A percentile compares a stretch with the other conserved stretches of the same genome.
Conservation (phyloP, 2,797 vertebrate genomes). For the Dermochelys coriacea region DNA sequence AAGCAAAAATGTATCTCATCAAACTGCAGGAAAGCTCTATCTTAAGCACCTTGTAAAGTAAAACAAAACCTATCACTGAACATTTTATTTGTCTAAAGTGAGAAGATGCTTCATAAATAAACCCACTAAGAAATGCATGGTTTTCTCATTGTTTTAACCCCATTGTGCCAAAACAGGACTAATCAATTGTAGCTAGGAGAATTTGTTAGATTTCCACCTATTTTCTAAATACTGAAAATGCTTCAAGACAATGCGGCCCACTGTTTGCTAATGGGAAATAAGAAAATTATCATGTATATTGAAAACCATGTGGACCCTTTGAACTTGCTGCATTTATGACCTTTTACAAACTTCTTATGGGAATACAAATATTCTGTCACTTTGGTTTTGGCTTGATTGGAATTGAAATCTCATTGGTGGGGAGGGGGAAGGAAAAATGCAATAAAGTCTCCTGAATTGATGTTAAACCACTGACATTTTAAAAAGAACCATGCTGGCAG, state of each 20-base stretch:
- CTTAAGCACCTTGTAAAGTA: background rate
- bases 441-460: constrained; percentile 72
- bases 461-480: constrained; percentile 84
- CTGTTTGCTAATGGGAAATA: background rate
- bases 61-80: constrained; percentile 34
- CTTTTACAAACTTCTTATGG: constrained; percentile 64
- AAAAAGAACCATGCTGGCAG: constrained; percentile 60
- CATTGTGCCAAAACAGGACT: background rate
- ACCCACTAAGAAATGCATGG: background rate
- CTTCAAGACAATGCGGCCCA: background rate
- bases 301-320: background rate
- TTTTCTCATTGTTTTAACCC: constrained; percentile 6
- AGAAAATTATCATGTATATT: background rate
- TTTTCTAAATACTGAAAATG: background rate
- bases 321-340: constrained; percentile 39
- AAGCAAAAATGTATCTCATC: constrained; percentile 1
- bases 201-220: background rate
- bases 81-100: constrained; percentile 50
- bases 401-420: constrained; percentile 44
- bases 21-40: background rate
- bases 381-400: constrained; percentile 55
- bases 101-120: constrained; percentile 43
- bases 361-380: constrained; percentile 41
- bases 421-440: constrained; percentile 26
- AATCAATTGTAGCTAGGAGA: background rate